Percentiles rank a stretch among this genome's conserved stretches.
Evolutionary conservation across 2,888 invertebrate species (phyloP).

Genomic region (Andricus quercusramuli): DNA sequence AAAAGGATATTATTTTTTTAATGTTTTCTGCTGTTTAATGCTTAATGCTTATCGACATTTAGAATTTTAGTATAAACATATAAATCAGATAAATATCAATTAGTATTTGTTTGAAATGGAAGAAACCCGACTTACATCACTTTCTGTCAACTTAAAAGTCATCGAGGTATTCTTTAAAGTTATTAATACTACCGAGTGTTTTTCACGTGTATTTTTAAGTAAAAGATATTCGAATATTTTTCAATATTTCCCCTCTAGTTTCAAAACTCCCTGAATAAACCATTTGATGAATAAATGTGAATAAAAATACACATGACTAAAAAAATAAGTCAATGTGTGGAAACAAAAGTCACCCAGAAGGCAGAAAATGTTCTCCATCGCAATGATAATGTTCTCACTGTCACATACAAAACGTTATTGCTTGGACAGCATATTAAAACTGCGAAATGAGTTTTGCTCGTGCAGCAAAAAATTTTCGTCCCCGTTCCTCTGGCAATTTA

Average conservation of each 20-base stretch:
- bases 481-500: not conserved
- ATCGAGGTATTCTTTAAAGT: not conserved
- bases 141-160: not conserved
- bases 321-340: constrained; percentile 1
- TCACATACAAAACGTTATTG: not conserved
- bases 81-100: not conserved
- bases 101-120: not conserved
- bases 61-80: not conserved
- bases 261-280: not conserved
- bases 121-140: not conserved
- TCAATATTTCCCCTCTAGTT: not conserved
- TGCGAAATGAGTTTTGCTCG: constrained; percentile 19
- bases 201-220: not conserved
- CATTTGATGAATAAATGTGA: not conserved
- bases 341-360: not conserved
- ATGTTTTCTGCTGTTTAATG: too few relatives aligned
- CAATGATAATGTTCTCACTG: constrained; percentile 8
- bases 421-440: constrained; percentile 18
- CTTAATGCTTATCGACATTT: too few relatives aligned
- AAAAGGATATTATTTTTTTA: not conserved
- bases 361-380: not conserved
- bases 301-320: too few relatives aligned
- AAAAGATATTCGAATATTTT: not conserved
- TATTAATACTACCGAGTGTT: not conserved
- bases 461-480: not conserved